Conservation (phyloP, 2,113 vertebrate genomes). For the Nibea coibor region DNA sequence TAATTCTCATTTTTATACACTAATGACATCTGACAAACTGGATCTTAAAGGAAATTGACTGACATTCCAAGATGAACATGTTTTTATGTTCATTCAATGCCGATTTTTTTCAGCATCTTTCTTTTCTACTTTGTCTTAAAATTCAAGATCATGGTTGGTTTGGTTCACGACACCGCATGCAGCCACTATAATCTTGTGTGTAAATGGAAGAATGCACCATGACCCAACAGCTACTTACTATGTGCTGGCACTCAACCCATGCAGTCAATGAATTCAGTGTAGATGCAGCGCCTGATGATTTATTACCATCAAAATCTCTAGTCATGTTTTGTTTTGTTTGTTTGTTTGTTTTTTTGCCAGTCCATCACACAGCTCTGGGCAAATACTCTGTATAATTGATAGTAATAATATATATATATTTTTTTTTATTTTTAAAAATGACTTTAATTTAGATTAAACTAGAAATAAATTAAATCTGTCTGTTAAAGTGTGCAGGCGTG, state of each 20-base stretch:
- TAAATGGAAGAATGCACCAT: constrained; percentile 24
- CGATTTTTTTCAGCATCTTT: no score
- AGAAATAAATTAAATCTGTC: constrained; percentile 27
- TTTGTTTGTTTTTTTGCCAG: not conserved
- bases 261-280: not conserved
- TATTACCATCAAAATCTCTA: constrained; percentile 5
- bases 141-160: constrained; percentile 1
- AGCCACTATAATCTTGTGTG: constrained; percentile 29
- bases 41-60: no score
- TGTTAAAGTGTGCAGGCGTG: constrained; percentile 19
- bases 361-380: not conserved
- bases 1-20: no score
- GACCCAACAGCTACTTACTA: constrained; percentile 19
- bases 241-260: not conserved
- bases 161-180: constrained; percentile 4
- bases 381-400: not conserved
- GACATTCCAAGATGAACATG: no score
- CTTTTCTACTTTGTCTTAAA: not conserved
- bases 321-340: not conserved
- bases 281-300: constrained; percentile 10
- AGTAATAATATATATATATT: not conserved
- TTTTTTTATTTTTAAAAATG: not conserved
- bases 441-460: not conserved
- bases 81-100: no score
- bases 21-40: no score